phyloP scores from a whole-genome alignment of 2,113 vertebrate species.

The Bostrychus sinensis region DNA sequence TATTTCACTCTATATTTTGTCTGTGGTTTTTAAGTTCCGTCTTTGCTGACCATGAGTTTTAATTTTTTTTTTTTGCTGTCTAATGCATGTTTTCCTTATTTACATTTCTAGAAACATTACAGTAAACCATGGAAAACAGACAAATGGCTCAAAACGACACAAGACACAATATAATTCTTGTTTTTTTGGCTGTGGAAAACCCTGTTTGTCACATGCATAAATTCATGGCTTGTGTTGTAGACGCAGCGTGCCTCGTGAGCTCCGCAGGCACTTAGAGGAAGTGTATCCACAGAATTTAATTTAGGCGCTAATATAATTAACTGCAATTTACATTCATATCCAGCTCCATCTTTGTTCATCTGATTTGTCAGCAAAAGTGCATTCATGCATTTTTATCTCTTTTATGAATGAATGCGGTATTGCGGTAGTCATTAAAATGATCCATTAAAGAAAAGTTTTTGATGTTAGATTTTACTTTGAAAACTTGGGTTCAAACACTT shows the following conservation, averaged over 20 bases:
- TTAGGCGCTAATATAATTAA: constrained; percentile 14
- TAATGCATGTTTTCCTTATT: neutral
- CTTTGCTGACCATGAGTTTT: neutral
- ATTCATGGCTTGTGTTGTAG: constrained; percentile 12
- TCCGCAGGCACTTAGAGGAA: constrained; percentile 4
- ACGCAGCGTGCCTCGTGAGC: constrained; percentile 1
- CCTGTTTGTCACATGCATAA: constrained; percentile 12
- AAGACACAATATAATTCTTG: neutral
- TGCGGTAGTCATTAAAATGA: neutral
- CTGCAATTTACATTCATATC: constrained; percentile 31
- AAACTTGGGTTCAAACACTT: neutral
- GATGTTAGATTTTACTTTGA: neutral
- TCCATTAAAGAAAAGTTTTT: neutral
- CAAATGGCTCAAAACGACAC: constrained; percentile 19
- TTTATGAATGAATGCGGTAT: constrained; percentile 3
- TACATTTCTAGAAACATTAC: neutral
- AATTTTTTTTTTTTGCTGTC: neutral
- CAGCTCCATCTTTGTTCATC: constrained; percentile 20
- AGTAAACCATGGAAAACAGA: constrained; percentile 6
- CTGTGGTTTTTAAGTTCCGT: neutral
- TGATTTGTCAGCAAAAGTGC: constrained; percentile 20
- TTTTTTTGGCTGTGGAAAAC: constrained; percentile 3
- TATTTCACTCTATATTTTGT: too few species aligned
- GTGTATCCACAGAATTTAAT: constrained; percentile 12
- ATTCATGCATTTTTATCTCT: constrained; percentile 29